Base-by-base conservation (phyloP, 2,888 invertebrate genomes). In the Pimpla rufipes region DNA sequence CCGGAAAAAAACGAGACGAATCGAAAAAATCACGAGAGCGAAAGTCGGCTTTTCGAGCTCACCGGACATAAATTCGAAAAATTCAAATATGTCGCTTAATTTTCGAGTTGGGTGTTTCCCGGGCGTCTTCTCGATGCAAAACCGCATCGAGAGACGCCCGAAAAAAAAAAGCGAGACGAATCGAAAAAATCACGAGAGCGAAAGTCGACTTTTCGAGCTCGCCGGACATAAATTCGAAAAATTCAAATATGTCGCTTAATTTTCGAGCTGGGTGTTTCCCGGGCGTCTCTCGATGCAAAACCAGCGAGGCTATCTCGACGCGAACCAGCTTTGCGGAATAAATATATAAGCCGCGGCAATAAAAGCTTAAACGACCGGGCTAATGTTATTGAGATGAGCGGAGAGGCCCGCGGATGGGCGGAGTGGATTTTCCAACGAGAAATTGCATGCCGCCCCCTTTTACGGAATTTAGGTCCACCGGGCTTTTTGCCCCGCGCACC, bases 371-470 rank as follows among this genome's bases (percentile, higher is more conserved):
- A 90, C 90, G 90, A 90, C 90, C 88, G 79, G 87, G 90, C 90
- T 91, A 91, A 92, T 91, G 92, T 90, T 92, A 92, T 91, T 92
- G 90, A 91, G 91, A 92, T 92, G 90, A 92, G 90, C 88, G 84
- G 83, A 79, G 85, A 78, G 83, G 45, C 64, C 52, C 84, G 78
- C 29, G 29, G 29, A 29, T 80, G 88, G 91, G 91, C 87, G 90
- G 89, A 89, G 85, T 89, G 85, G 88, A 87, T 88, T 87, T 85
- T 85, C 85, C 85, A 88, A 87, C 88, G 87, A 90, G 86, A 86
- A 89, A 89, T 89, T 86, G 89, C 87, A 89, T 85, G 85, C 88
- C 89, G 92, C 89, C 89, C 89, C 88, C 87, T 87, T 87, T 74
- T 75, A 64, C 77, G 80, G 85, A 91, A 90, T 91, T 91, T 89